Evolutionary conservation across 2,797 vertebrate genomes (phyloP).

Genomic region (Sebastes itinus): DNA sequence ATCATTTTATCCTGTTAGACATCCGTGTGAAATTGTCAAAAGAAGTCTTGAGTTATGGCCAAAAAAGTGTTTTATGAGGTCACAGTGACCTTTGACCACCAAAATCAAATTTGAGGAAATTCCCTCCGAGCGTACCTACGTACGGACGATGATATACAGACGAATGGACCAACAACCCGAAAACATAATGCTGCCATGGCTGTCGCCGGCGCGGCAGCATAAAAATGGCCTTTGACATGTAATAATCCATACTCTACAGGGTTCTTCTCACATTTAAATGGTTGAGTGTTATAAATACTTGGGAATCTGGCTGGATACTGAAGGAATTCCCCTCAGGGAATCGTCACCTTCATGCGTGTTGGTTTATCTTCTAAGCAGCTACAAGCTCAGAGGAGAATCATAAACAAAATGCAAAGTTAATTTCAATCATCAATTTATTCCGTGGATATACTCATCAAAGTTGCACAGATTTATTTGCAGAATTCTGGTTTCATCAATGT

Average conservation of each 20-base stretch:
- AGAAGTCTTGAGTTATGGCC: not conserved
- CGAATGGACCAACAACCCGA: accelerated
- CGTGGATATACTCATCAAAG: no score
- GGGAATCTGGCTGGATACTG: not conserved
- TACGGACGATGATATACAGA: not conserved
- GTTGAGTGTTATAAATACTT: not conserved
- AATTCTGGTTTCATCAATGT: no score
- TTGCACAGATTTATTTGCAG: no score
- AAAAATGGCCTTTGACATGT: not conserved
- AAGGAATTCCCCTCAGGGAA: no score
- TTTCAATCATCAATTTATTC: no score
- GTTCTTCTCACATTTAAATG: not conserved
- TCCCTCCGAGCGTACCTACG: not conserved
- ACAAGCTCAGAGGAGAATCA: no score
- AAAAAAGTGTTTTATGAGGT: not conserved
- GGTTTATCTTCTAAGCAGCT: no score
- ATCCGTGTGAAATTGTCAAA: not conserved
- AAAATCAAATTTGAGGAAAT: not conserved
- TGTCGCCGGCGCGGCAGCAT: no score
- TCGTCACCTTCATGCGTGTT: no score
- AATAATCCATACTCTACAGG: not conserved
- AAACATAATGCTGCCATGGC: not conserved
- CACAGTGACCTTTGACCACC: not conserved
- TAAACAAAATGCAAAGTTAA: no score
- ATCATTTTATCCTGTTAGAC: not conserved